Conservation (phyloP, 2,113 vertebrate genomes). For the Loxodonta africana region DNA sequence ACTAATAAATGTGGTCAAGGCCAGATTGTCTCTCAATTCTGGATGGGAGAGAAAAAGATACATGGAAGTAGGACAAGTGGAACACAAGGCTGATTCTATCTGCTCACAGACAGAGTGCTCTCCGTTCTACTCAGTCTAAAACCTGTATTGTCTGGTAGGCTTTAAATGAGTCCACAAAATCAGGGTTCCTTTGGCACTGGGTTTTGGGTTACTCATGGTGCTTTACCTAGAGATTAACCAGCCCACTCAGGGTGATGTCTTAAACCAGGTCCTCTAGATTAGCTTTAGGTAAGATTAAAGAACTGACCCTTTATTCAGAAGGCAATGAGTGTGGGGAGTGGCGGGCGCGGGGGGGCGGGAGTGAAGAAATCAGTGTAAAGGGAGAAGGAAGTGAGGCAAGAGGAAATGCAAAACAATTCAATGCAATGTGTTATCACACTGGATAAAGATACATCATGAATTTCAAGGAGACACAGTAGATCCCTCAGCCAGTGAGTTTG, state of each 20-base stretch:
- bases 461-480: background rate
- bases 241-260: too few species aligned
- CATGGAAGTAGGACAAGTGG: background rate
- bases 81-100: background rate
- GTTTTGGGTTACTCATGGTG: background rate
- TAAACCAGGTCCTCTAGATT: background rate
- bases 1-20: background rate
- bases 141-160: background rate
- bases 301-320: background rate
- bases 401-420: background rate
- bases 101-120: background rate
- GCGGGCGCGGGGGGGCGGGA: too few species aligned
- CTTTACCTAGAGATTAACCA: background rate
- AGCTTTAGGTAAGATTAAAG: background rate
- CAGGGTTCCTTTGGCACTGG: background rate
- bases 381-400: background rate
- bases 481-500: background rate
- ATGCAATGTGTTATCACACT: background rate
- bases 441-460: background rate
- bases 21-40: background rate
- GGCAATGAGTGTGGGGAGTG: background rate
- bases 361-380: background rate
- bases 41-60: background rate
- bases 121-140: constrained; percentile 5
- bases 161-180: constrained; percentile 12